These are phyloP conservation scores for Gambusia holbrooki DNA, from an alignment of 2,113 vertebrate genomes.

Conservation along the genomic window DNA sequence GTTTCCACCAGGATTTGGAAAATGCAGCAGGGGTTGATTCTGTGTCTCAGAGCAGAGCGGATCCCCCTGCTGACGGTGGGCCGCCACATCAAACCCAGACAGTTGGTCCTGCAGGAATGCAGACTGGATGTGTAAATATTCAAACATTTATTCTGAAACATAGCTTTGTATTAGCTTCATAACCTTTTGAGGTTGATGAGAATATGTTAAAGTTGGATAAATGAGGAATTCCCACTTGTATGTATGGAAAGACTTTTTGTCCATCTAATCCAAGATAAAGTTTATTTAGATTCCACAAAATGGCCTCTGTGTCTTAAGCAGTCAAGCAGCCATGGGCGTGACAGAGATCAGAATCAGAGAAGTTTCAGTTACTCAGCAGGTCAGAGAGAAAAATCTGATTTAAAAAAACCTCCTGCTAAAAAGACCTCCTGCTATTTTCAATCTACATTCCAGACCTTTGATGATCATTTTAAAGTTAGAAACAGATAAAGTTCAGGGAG, in stretches of 20 bases:
- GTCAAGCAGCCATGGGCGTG: no score
- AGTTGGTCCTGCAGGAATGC: conserved; percentile 61
- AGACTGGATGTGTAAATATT: conserved; percentile 21
- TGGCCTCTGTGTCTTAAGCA: no score
- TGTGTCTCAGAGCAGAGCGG: conserved; percentile 1
- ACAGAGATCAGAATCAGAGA: no score
- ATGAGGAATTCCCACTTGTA: no score
- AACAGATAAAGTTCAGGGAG: no score
- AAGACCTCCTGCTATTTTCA: neutral
- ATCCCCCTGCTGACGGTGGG: neutral
- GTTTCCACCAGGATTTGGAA: conserved; percentile 17
- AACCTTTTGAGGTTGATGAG: no score
- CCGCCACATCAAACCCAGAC: conserved; percentile 16
- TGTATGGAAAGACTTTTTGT: neutral
- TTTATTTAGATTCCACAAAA: no score
- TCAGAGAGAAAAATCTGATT: no score
- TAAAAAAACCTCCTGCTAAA: no score
- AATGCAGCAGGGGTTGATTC: neutral
- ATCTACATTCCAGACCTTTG: neutral
- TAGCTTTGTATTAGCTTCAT: neutral
- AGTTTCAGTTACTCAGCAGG: no score
- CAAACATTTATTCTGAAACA: conserved; percentile 16
- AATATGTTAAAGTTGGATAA: no score
- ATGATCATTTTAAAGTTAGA: neutral
- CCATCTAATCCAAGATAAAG: no score